Conservation (phyloP, 2,888 invertebrate species). For the Cloeon dipterum region DNA sequence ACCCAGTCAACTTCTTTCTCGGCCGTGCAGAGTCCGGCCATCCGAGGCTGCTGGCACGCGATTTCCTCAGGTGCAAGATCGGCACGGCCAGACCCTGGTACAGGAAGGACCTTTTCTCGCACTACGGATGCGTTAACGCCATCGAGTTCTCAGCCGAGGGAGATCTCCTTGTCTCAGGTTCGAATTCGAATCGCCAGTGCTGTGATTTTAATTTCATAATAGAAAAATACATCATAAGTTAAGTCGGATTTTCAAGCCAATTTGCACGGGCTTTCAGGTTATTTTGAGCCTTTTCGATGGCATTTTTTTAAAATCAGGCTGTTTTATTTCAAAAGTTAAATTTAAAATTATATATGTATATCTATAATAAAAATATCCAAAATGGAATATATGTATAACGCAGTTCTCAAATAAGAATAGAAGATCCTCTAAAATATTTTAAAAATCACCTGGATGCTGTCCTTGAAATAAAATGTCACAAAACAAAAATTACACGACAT, state of each 20-base stretch:
- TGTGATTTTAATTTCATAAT: slow-evolving; percentile 7
- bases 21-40: too few relatives aligned
- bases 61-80: slow-evolving; percentile 34
- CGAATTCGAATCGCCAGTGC: slow-evolving; percentile 10
- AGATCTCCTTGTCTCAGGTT: slow-evolving; percentile 71
- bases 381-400: too few relatives aligned
- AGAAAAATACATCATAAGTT: slow-evolving; percentile 8
- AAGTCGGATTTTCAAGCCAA: background rate
- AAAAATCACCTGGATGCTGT: too few relatives aligned
- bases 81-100: slow-evolving; percentile 49
- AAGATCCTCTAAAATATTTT: too few relatives aligned
- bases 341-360: background rate
- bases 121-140: slow-evolving; percentile 92
- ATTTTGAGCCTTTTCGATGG: slow-evolving; percentile 1
- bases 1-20: too few relatives aligned
- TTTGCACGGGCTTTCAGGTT: background rate
- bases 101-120: slow-evolving; percentile 62
- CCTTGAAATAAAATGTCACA: too few relatives aligned
- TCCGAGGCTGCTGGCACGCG: too few relatives aligned
- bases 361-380: too few relatives aligned
- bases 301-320: slow-evolving; percentile 2
- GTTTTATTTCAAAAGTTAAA: background rate
- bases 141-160: slow-evolving; percentile 83
- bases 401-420: too few relatives aligned
- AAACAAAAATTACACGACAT: too few relatives aligned